A percentile compares a stretch with the other conserved stretches of the same genome.
Conservation (phyloP, 1,140 invertebrate genomes). For the Wasmannia auropunctata region DNA sequence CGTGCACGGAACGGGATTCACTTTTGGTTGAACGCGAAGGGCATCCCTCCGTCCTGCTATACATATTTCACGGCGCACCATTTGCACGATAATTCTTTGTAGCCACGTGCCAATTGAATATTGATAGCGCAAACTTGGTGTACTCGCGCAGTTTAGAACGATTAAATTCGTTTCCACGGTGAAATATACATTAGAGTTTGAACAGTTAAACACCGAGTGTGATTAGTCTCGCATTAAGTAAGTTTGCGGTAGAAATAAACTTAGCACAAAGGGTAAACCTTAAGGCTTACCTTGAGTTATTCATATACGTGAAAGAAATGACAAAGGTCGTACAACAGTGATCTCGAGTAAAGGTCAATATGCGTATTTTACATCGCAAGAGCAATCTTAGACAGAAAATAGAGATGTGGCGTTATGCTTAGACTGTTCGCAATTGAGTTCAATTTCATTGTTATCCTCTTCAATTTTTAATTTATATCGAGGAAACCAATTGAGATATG, state of each 20-base stretch:
- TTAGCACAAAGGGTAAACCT: conserved; percentile 28
- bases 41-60: conserved; percentile 67
- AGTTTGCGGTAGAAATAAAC: conserved; percentile 40
- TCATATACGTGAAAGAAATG: conserved; percentile 53
- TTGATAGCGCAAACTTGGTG: conserved; percentile 19
- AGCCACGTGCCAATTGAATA: conserved; percentile 37
- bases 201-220: not conserved
- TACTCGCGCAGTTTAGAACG: not conserved
- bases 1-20: conserved; percentile 45
- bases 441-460: not conserved
- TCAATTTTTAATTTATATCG: not conserved
- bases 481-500: not conserved
- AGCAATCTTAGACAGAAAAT: conserved; percentile 50
- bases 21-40: conserved; percentile 61
- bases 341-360: conserved; percentile 44
- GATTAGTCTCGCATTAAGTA: conserved; percentile 25
- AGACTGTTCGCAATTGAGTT: not conserved
- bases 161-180: conserved; percentile 25
- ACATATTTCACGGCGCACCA: conserved; percentile 74
- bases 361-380: not conserved
- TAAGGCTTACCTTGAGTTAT: conserved; percentile 48
- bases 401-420: not conserved
- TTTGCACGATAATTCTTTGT: conserved; percentile 39
- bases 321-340: conserved; percentile 51
- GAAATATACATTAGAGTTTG: conserved; percentile 1